Base-by-base conservation (phyloP, 2,888 invertebrate genomes). In the Catonia carolina region DNA sequence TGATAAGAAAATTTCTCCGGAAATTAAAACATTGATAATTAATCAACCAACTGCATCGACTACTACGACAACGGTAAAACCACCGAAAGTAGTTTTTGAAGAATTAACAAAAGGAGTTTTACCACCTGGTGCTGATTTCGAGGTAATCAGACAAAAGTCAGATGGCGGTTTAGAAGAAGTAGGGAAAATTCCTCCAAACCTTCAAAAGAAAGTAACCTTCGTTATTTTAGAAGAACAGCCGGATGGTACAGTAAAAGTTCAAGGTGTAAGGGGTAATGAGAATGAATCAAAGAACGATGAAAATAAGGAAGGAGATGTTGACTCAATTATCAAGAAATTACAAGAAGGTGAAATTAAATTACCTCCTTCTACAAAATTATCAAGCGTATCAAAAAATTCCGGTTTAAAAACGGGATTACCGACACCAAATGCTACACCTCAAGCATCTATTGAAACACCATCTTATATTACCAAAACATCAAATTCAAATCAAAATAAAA, bases 141-240 rank as follows among this genome's bases (percentile, higher is more conserved):
- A 91, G 71, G 77, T 90, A 0, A 78, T 88, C n/a, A 83, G 85
- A 67, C 88, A 89, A 53, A 78, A 83, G 15, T 82, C 81, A 42
- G 82, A 83, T 60, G 89, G 88, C 1, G 82, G 82, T 64, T 72
- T 87, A 0, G 86, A 89, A 66, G 82, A 84, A 67, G 77, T 86
- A 1, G 76, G 78, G 0, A 82, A 82, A 55, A 48, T 65, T 1
- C 78, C 78, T 23, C 76, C 78, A 47, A 79, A 73, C 63, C 69
- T 84, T 22, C 81, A 83, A 62, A 89, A 89, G 72, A 89, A 89
- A 69, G 89, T 90, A 0, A 90, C 90, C 0, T 90, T 90, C 66
- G 90, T 91, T 0, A 84, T 90, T 42, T 74, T 91, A 10, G 90
- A 90, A 71, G 90, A 91, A 69, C 90, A 90, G 69, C 80, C 85